These are phyloP conservation scores for Lipotes vexillifer DNA, from an alignment of 2,113 vertebrate species.

Conservation along the genomic window DNA sequence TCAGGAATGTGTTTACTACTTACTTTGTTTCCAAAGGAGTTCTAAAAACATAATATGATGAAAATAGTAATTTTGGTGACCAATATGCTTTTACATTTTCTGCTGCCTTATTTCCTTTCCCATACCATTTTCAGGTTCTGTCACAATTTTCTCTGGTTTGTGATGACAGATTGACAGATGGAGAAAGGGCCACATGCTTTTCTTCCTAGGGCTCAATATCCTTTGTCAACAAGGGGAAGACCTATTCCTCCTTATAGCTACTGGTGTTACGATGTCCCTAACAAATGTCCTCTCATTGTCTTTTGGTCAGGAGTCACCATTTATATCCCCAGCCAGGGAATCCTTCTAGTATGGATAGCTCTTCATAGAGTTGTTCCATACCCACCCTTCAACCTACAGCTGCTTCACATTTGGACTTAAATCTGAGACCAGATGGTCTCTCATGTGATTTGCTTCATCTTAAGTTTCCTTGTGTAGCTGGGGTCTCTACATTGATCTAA, in stretches of 20 bases:
- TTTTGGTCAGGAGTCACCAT: background rate
- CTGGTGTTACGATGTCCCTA: background rate
- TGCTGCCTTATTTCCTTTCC: background rate
- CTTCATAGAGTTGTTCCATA: background rate
- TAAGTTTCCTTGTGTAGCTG: background rate
- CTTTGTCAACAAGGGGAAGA: background rate
- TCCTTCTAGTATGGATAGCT: background rate
- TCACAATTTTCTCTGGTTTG: constrained; percentile 1
- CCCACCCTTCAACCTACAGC: background rate
- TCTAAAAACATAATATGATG: constrained; percentile 2
- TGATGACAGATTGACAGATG: background rate
- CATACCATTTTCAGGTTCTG: constrained; percentile 11
- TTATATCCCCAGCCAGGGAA: background rate
- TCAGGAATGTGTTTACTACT: background rate
- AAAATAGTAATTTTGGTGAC: background rate
- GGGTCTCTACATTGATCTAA: background rate
- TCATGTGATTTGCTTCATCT: constrained; percentile 5
- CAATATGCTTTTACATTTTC: background rate
- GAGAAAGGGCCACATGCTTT: background rate
- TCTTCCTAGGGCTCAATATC: background rate
- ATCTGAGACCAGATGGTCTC: constrained; percentile 13
- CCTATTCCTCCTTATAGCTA: background rate
- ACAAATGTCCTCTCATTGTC: background rate
- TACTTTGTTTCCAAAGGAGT: constrained; percentile 16
- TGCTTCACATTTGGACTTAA: background rate